Percentiles rank a stretch among this genome's conserved stretches.
phyloP scores from a whole-genome alignment of 2,888 invertebrate species.

The Standfussiana lucernea region DNA sequence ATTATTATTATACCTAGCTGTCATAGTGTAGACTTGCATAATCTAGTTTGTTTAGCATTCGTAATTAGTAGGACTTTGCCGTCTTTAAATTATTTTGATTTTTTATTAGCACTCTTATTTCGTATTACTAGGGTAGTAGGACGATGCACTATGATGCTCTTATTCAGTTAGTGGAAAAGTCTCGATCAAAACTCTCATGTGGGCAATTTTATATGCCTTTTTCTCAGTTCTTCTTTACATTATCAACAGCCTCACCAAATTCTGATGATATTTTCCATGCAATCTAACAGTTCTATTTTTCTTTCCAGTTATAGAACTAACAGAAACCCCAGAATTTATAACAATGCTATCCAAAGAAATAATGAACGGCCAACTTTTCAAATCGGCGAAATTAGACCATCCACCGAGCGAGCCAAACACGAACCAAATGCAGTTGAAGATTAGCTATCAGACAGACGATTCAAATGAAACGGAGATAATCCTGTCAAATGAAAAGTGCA shows the following conservation, averaged over 20 bases:
- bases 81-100: not conserved
- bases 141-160: not conserved
- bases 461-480: slow-evolving; percentile 83
- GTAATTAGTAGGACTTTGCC: not conserved
- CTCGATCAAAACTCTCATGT: not conserved
- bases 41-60: slow-evolving; percentile 2
- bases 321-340: slow-evolving; percentile 90
- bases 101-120: not conserved
- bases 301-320: slow-evolving; percentile 92
- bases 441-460: slow-evolving; percentile 83
- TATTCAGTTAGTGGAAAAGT: not conserved
- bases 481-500: slow-evolving; percentile 82
- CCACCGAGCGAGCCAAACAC: slow-evolving; percentile 70
- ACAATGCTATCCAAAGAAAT: slow-evolving; percentile 88
- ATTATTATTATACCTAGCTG: not conserved
- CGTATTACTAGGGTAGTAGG: not conserved
- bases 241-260: not conserved
- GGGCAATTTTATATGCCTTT: not conserved
- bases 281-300: slow-evolving; percentile 24
- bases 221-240: not conserved
- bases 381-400: slow-evolving; percentile 80
- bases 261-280: not conserved
- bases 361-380: slow-evolving; percentile 91
- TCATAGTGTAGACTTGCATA: slow-evolving; percentile 7
- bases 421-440: slow-evolving; percentile 82